A percentile compares a stretch with the other conserved stretches of the same genome.
phyloP scores from a whole-genome alignment of 2,888 invertebrate species.

The Gnatocerus cornutus region DNA sequence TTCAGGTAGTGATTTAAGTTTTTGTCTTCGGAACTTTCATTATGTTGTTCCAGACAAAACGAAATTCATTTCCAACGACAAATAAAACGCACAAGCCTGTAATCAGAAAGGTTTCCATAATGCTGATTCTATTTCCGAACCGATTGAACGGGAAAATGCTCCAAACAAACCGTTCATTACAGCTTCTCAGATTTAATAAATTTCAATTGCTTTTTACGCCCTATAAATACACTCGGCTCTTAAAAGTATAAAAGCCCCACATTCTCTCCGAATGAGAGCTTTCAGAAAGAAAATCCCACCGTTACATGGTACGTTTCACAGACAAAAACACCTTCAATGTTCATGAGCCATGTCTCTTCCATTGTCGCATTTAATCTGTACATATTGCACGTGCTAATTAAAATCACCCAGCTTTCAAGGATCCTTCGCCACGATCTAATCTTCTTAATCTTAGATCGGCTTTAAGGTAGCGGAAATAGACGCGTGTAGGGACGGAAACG shows the following conservation, averaged over 20 bases:
- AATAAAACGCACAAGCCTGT: slow-evolving; percentile 12
- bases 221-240: neutral
- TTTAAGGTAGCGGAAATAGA: slow-evolving; percentile 50
- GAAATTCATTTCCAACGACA: slow-evolving; percentile 32
- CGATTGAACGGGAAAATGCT: neutral
- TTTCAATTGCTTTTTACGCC: slow-evolving; percentile 12
- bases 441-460: slow-evolving; percentile 49
- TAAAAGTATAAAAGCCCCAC: slow-evolving; percentile 1
- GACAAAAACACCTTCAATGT: neutral
- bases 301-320: slow-evolving; percentile 1
- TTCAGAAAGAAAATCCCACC: neutral
- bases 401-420: slow-evolving; percentile 35
- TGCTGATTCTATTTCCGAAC: neutral
- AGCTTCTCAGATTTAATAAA: slow-evolving; percentile 4
- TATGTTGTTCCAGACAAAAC: slow-evolving; percentile 17
- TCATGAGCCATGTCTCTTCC: slow-evolving; percentile 1
- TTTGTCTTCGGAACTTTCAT: slow-evolving; percentile 40
- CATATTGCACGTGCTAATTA: slow-evolving; percentile 41
- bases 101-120: slow-evolving; percentile 30
- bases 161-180: neutral
- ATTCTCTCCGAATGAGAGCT: neutral
- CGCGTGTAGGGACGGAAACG: slow-evolving; percentile 50
- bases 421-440: slow-evolving; percentile 45
- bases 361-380: slow-evolving; percentile 29
- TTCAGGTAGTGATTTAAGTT: slow-evolving; percentile 43